Conservation (phyloP, 2,113 vertebrate species). For the Scalopus aquaticus region DNA sequence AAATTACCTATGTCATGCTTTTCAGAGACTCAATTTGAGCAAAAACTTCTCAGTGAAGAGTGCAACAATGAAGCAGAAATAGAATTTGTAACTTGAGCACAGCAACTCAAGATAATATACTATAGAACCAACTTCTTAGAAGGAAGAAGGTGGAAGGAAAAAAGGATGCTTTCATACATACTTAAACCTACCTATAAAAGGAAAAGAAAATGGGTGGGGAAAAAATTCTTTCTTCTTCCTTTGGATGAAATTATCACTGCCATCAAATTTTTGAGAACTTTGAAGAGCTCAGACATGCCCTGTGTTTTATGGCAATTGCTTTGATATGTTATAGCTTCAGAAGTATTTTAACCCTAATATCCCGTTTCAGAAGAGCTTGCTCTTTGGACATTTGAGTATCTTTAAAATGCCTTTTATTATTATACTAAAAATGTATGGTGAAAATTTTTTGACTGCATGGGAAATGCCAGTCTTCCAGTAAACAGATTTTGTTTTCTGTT, state of each 20-base stretch:
- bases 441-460: not conserved
- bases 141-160: not conserved
- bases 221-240: constrained; percentile 33
- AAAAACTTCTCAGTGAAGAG: constrained; percentile 52
- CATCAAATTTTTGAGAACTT: not conserved
- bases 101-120: not conserved
- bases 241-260: constrained; percentile 51
- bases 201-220: constrained; percentile 22
- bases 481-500: not conserved
- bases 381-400: constrained; percentile 19
- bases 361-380: not conserved
- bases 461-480: not conserved
- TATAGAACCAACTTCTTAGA: constrained; percentile 45
- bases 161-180: constrained; percentile 24
- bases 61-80: constrained; percentile 47
- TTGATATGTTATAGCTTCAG: not conserved
- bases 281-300: not conserved
- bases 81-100: constrained; percentile 23
- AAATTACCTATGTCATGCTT: constrained; percentile 42
- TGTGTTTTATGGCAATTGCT: constrained; percentile 37
- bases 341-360: constrained; percentile 48
- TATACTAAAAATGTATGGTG: not conserved
- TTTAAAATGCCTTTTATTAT: constrained; percentile 46
- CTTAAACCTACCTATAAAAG: constrained; percentile 41
- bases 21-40: constrained; percentile 46